phyloP scores from a whole-genome alignment of 2,113 vertebrate genomes.

The Nothobranchius furzeri region DNA sequence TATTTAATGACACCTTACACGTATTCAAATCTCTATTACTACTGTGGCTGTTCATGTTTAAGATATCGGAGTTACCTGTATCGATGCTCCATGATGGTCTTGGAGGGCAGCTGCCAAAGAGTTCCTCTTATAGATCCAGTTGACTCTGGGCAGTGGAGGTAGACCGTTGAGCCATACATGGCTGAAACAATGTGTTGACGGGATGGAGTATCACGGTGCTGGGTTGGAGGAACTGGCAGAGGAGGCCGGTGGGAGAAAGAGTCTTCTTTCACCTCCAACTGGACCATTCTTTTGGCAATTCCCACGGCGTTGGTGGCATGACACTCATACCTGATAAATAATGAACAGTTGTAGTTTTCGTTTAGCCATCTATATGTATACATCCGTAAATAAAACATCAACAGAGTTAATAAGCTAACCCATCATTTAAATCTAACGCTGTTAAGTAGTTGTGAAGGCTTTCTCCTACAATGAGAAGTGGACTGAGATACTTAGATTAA shows the following conservation, averaged over 20 bases:
- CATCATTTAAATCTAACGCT: too few relatives aligned
- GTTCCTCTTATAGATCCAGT: slow-evolving; percentile 65
- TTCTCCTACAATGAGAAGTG: too few relatives aligned
- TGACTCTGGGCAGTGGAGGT: slow-evolving; percentile 80
- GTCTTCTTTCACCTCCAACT: slow-evolving; percentile 70
- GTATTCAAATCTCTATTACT: background rate
- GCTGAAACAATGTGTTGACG: slow-evolving; percentile 76
- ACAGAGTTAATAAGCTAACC: too few relatives aligned
- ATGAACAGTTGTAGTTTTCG: too few relatives aligned
- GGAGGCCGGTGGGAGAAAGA: slow-evolving; percentile 36
- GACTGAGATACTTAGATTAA: too few relatives aligned
- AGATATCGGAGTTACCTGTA: slow-evolving; percentile 69
- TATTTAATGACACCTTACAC: background rate
- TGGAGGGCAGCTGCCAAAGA: slow-evolving; percentile 80
- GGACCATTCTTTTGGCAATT: slow-evolving; percentile 67
- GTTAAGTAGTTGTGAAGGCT: too few relatives aligned
- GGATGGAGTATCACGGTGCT: slow-evolving; percentile 47
- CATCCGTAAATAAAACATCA: too few relatives aligned
- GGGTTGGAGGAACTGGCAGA: slow-evolving; percentile 43
- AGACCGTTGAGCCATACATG: slow-evolving; percentile 80
- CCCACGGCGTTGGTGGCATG: slow-evolving; percentile 75
- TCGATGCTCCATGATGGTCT: slow-evolving; percentile 71
- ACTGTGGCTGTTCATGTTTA: background rate
- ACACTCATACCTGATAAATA: slow-evolving; percentile 68
- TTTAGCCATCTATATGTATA: too few relatives aligned